These are phyloP conservation scores for Butastur rufipennis DNA, from an alignment of 2,113 vertebrate genomes.

Conservation along the genomic window DNA sequence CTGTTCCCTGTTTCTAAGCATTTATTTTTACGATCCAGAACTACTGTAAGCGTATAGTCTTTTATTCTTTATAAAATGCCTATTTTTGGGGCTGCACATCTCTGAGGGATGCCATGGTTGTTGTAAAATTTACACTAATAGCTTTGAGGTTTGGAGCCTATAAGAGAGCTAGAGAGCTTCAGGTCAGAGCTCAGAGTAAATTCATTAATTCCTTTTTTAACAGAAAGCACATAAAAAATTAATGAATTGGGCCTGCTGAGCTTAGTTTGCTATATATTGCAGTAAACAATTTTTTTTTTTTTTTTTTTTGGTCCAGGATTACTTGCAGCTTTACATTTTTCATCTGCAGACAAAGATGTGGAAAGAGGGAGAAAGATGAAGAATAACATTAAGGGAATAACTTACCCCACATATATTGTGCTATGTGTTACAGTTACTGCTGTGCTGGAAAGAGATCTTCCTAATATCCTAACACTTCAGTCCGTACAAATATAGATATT, in stretches of 20 bases:
- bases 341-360: constrained; percentile 3
- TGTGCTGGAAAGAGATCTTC: not conserved
- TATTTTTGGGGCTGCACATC: not conserved
- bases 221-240: constrained; percentile 44
- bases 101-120: not conserved
- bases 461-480: not conserved
- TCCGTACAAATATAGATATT: not conserved
- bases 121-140: constrained; percentile 37
- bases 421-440: not conserved
- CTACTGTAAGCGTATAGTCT: not conserved
- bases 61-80: constrained; percentile 34
- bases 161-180: constrained; percentile 17
- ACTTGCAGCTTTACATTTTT: constrained; percentile 1
- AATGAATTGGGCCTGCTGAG: constrained; percentile 1
- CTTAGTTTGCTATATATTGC: not conserved
- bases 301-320: not conserved
- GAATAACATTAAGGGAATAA: not conserved
- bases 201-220: constrained; percentile 52
- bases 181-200: constrained; percentile 52
- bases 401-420: not conserved
- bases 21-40: not conserved
- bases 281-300: not conserved
- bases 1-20: not conserved
- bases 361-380: not conserved
- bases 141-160: constrained; percentile 29